Conservation (phyloP, 2,797 vertebrate genomes). For the Morus bassanus region DNA sequence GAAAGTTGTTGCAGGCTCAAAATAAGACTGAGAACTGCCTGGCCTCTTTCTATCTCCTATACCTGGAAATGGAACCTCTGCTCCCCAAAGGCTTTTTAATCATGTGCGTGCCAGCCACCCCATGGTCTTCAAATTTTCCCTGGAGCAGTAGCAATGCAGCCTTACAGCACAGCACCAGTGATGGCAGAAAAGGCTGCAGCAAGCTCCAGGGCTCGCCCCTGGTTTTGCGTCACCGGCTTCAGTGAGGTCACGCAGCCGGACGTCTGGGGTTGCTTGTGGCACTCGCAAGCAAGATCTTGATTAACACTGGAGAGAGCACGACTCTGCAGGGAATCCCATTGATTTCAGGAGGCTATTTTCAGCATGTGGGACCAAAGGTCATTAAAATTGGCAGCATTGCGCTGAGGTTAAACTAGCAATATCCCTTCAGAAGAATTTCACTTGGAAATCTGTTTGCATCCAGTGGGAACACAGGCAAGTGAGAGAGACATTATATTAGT, state of each 20-base stretch:
- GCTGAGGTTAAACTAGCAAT: background rate
- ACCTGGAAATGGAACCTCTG: background rate
- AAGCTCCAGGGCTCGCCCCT: background rate
- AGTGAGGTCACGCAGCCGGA: accelerated
- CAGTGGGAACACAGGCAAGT: background rate
- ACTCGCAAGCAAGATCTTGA: background rate
- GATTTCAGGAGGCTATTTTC: conserved; percentile 27
- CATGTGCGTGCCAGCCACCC: accelerated
- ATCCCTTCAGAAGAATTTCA: background rate
- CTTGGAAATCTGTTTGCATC: background rate
- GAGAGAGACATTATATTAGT: background rate
- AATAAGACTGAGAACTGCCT: background rate
- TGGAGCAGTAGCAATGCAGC: background rate
- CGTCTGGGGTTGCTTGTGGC: background rate
- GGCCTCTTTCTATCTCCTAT: background rate
- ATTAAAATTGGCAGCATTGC: background rate
- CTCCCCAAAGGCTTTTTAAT: background rate
- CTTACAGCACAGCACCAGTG: background rate
- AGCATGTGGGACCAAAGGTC: background rate
- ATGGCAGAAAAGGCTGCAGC: background rate
- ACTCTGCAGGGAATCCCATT: background rate
- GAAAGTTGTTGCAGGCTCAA: background rate
- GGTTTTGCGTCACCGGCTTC: background rate
- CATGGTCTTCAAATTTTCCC: background rate
- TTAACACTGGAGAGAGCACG: background rate